Evolutionary conservation across 2,113 vertebrate species (phyloP).

Genomic region (Poecilia latipinna): DNA sequence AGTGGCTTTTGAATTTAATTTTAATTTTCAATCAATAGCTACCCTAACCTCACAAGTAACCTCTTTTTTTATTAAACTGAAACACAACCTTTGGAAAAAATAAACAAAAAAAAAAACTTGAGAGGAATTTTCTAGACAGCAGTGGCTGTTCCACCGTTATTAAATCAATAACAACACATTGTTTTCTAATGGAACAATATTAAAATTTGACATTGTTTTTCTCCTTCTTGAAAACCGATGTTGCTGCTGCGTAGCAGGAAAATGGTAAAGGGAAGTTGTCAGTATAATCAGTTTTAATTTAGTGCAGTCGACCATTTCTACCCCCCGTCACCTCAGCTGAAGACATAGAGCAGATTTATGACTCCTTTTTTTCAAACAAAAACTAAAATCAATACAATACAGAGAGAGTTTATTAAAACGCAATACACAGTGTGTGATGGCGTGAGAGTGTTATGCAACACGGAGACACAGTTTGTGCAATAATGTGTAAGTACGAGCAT

Average conservation of each 20-base stretch:
- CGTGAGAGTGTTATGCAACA: too few relatives aligned
- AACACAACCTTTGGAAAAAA: background rate
- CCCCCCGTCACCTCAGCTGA: background rate
- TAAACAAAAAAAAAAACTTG: background rate
- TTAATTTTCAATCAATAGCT: background rate
- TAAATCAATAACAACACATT: background rate
- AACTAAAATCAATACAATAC: background rate
- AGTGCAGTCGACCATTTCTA: background rate
- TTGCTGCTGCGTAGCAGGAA: background rate
- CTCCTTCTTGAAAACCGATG: background rate
- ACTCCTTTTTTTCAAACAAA: background rate
- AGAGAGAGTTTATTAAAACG: background rate
- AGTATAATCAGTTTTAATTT: background rate
- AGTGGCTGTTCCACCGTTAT: background rate
- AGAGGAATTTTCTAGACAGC: background rate
- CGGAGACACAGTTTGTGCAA: too few relatives aligned
- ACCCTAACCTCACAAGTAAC: background rate
- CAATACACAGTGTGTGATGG: background rate
- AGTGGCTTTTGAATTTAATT: background rate
- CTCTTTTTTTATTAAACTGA: background rate
- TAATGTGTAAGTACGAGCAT: too few relatives aligned
- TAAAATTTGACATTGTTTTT: background rate
- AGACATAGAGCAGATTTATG: background rate
- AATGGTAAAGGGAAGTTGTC: background rate
- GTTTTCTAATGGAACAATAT: background rate